Conservation (phyloP, 1,140 invertebrate genomes). For the Drosophila cardini region DNA sequence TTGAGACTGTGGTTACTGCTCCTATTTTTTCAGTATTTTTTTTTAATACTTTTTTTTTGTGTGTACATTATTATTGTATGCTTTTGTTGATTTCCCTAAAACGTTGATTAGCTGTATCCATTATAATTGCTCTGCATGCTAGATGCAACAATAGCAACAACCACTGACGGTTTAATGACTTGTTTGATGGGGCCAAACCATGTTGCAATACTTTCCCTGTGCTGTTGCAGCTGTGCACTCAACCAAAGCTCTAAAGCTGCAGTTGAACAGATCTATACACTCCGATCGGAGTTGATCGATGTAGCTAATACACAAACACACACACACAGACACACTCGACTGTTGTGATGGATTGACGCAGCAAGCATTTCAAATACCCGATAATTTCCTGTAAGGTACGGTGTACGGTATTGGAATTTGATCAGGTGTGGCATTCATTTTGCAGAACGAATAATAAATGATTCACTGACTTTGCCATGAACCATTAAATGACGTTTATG, state of each 20-base stretch:
- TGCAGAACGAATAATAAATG: constrained; percentile 23
- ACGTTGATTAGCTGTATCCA: constrained; percentile 79
- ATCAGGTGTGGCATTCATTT: constrained; percentile 54
- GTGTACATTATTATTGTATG: constrained; percentile 33
- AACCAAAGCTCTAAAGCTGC: constrained; percentile 44
- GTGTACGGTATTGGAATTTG: constrained; percentile 18
- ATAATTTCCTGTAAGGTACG: constrained; percentile 45
- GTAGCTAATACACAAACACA: constrained; percentile 5
- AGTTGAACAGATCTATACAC: neutral
- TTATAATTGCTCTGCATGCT: constrained; percentile 73
- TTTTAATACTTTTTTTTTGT: constrained; percentile 40
- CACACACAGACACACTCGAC: neutral
- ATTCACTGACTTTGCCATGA: neutral
- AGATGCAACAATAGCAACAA: constrained; percentile 51
- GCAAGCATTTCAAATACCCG: constrained; percentile 31
- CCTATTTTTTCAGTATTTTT: constrained; percentile 40
- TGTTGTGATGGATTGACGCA: constrained; percentile 41
- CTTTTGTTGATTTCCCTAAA: constrained; percentile 76
- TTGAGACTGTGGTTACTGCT: constrained; percentile 69
- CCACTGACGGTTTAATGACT: constrained; percentile 50
- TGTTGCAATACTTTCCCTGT: constrained; percentile 65
- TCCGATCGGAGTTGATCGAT: constrained; percentile 21
- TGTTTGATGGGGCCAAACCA: constrained; percentile 32
- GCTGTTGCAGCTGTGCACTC: constrained; percentile 53
- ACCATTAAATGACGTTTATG: constrained; percentile 7